Evolutionary conservation across 2,797 vertebrate genomes (phyloP).

Genomic region (Craterocephalus amniculus): DNA sequence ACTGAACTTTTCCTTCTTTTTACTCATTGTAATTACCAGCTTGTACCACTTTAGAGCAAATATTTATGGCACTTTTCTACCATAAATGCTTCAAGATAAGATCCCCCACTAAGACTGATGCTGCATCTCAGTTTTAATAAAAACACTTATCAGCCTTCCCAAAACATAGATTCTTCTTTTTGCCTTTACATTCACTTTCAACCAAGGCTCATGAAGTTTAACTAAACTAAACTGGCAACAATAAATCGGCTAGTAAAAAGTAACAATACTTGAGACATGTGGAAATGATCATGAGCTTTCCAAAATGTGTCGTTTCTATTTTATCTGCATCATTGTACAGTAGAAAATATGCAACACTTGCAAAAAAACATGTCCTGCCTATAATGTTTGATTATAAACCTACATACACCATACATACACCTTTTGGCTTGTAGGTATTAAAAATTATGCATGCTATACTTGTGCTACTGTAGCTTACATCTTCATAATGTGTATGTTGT

Average conservation of each 20-base stretch:
- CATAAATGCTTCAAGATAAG: not conserved
- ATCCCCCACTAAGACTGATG: not conserved
- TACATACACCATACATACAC: no score
- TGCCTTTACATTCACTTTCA: not conserved
- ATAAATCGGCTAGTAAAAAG: not conserved
- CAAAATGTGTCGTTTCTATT: not conserved
- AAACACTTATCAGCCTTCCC: not conserved
- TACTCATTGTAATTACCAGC: not conserved
- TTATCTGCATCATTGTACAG: not conserved
- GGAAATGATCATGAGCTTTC: not conserved
- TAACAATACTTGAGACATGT: not conserved
- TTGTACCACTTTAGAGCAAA: not conserved
- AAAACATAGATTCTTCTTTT: not conserved
- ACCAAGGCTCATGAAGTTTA: not conserved
- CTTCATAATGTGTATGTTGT: not conserved
- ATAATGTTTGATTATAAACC: not conserved
- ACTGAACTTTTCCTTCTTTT: not conserved
- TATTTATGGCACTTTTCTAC: not conserved
- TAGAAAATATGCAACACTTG: not conserved
- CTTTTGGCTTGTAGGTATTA: no score
- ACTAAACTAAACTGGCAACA: not conserved
- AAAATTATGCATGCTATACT: no score
- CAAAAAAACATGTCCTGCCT: not conserved
- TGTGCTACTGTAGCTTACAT: no score
- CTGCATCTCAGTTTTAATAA: not conserved